Percentiles rank a stretch among this genome's conserved stretches.
These are phyloP conservation scores for Garra rufa DNA, from an alignment of 2,113 vertebrate species.

Conservation along the genomic window DNA sequence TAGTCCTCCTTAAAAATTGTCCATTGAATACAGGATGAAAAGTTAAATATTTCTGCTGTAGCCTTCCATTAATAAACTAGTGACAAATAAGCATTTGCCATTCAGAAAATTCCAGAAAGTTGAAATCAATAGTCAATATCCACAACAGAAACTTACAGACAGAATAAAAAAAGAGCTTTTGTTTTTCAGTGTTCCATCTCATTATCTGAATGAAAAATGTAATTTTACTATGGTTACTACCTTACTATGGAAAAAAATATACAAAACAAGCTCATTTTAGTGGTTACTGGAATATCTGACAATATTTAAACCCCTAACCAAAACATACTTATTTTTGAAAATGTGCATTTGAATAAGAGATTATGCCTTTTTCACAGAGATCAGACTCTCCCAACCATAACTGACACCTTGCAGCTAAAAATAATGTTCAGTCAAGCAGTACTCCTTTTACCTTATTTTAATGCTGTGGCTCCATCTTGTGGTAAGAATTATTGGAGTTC, in stretches of 20 bases:
- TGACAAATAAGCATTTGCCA: neutral
- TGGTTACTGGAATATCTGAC: neutral
- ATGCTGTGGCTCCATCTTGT: neutral
- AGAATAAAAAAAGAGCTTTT: neutral
- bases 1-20: neutral
- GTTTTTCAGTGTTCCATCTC: neutral
- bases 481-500: neutral
- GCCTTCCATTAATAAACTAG: neutral
- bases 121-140: neutral
- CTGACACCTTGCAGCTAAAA: neutral
- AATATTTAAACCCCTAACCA: neutral
- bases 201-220: neutral
- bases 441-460: neutral
- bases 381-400: neutral
- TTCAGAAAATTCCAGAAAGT: neutral
- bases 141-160: neutral
- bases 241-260: neutral
- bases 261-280: neutral
- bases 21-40: neutral
- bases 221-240: neutral
- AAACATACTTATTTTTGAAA: neutral
- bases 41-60: neutral
- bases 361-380: neutral
- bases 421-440: neutral
- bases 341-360: neutral